Percentiles rank a stretch among this genome's conserved stretches.
Conservation (phyloP, 1,140 invertebrate genomes). For the Limonius californicus region DNA sequence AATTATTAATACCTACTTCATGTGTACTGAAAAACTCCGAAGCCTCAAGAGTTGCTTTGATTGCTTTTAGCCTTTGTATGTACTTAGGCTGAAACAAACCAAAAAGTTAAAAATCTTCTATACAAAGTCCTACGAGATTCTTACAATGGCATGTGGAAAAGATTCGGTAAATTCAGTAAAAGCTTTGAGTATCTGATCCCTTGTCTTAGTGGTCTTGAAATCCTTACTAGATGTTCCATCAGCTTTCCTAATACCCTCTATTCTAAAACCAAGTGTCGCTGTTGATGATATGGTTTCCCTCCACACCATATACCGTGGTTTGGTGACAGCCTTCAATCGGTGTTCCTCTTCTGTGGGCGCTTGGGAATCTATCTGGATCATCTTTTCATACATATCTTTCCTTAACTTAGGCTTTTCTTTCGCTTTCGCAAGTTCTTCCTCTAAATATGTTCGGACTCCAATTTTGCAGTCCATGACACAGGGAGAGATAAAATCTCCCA, state of each 20-base stretch:
- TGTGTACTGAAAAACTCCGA: constrained; percentile 88
- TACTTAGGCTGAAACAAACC: constrained; percentile 69
- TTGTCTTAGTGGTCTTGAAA: constrained; percentile 91
- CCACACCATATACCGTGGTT: constrained; percentile 97
- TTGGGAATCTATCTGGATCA: constrained; percentile 89
- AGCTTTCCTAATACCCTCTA: constrained; percentile 89
- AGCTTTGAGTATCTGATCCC: constrained; percentile 75
- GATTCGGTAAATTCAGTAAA: constrained; percentile 79
- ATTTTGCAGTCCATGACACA: constrained; percentile 98
- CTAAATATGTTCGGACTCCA: constrained; percentile 89
- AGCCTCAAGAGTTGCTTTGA: constrained; percentile 72
- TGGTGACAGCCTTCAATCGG: constrained; percentile 84
- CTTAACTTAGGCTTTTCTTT: constrained; percentile 91
- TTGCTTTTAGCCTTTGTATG: constrained; percentile 77
- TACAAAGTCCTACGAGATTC: constrained; percentile 34
- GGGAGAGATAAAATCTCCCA: constrained; percentile 84
- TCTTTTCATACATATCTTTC: constrained; percentile 98
- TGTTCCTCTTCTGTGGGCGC: constrained; percentile 91
- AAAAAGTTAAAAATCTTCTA: background rate
- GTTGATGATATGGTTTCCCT: constrained; percentile 96
- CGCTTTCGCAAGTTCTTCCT: constrained; percentile 91
- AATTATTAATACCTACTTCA: constrained; percentile 66
- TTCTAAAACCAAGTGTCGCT: constrained; percentile 89
- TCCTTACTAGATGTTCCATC: constrained; percentile 89
- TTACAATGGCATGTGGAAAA: constrained; percentile 73